Evolutionary conservation across 2,113 vertebrate species (phyloP).

Genomic region (Lampris incognitus): DNA sequence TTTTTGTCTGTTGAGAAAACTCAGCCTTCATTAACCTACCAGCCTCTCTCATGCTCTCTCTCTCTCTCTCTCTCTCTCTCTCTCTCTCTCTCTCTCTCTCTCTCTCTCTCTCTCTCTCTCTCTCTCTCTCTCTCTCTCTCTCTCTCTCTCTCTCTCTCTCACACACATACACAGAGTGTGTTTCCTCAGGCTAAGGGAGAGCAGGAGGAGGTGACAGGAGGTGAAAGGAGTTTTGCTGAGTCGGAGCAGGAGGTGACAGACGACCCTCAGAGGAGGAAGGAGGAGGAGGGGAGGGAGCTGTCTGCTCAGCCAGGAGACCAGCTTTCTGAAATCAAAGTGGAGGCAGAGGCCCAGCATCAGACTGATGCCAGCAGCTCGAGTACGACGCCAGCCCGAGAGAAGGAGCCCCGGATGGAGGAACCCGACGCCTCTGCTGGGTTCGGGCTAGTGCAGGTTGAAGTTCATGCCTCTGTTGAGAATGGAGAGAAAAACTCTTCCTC

Average conservation of each 20-base stretch:
- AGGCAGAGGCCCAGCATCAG: constrained; percentile 1
- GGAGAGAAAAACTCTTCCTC: constrained; percentile 59
- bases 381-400: constrained; percentile 19
- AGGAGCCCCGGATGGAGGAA: background rate
- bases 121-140: too few relatives aligned
- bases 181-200: constrained; percentile 32
- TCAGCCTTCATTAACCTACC: too few relatives aligned
- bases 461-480: constrained; percentile 83
- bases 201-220: constrained; percentile 19
- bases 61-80: background rate
- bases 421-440: constrained; percentile 40
- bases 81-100: background rate
- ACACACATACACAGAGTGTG: constrained; percentile 61
- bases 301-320: constrained; percentile 49
- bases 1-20: background rate
- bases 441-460: constrained; percentile 77
- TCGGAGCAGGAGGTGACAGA: constrained; percentile 23
- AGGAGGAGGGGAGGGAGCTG: constrained; percentile 46
- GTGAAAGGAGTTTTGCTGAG: constrained; percentile 8
- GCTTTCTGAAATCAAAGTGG: constrained; percentile 45
- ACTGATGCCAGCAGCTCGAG: constrained; percentile 60
- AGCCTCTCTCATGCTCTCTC: background rate
- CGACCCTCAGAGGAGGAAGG: constrained; percentile 6
- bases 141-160: constrained; percentile 29
- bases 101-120: background rate